Conservation (phyloP, 1,140 invertebrate genomes). For the Grapholita molesta region DNA sequence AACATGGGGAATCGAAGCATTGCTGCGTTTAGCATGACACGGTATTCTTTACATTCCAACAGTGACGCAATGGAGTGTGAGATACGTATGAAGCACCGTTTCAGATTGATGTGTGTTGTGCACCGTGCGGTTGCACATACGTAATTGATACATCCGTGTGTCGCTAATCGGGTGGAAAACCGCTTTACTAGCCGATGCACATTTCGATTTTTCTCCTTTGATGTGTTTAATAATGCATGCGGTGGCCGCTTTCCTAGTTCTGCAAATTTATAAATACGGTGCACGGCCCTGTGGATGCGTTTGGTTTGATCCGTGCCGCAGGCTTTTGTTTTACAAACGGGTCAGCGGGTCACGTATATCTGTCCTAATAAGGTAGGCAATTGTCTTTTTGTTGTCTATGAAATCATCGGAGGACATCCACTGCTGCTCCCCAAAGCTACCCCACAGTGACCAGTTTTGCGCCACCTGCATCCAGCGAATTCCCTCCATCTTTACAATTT, state of each 20-base stretch:
- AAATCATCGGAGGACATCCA: too few relatives aligned
- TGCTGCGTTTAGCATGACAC: not conserved
- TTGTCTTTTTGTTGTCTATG: too few relatives aligned
- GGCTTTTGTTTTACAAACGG: not conserved
- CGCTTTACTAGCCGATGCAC: slow-evolving; percentile 68
- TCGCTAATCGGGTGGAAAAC: slow-evolving; percentile 68
- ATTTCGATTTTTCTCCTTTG: slow-evolving; percentile 77
- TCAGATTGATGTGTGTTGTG: slow-evolving; percentile 21
- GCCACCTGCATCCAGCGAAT: too few relatives aligned
- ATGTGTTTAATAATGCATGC: slow-evolving; percentile 75
- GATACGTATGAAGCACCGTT: slow-evolving; percentile 10
- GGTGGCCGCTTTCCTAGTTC: slow-evolving; percentile 44
- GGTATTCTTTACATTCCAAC: slow-evolving; percentile 1
- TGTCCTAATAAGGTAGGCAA: too few relatives aligned
- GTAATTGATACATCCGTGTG: slow-evolving; percentile 66
- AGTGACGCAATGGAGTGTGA: slow-evolving; percentile 13
- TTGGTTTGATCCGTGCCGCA: not conserved
- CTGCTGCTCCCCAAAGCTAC: too few relatives aligned
- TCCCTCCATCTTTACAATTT: too few relatives aligned
- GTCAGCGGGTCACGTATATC: not conserved
- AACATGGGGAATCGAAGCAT: not conserved
- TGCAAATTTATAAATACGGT: not conserved
- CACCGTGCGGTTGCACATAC: slow-evolving; percentile 40
- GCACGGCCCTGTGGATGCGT: not conserved
- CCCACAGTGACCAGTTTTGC: too few relatives aligned